A percentile compares a stretch with the other conserved stretches of the same genome.
phyloP scores from a whole-genome alignment of 2,113 vertebrate genomes.

The Limnothrissa miodon region DNA sequence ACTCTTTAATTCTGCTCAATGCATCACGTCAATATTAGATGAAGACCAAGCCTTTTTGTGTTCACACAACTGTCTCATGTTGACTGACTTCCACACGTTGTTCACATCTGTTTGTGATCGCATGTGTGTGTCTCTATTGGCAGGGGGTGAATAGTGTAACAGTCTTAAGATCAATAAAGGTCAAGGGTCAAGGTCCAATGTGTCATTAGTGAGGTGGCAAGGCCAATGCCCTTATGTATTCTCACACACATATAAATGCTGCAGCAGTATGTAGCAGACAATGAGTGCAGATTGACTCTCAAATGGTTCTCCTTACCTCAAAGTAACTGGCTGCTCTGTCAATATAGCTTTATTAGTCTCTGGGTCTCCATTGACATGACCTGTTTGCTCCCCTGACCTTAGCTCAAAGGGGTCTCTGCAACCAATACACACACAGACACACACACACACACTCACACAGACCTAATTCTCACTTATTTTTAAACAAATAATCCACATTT shows the following conservation, averaged over 20 bases:
- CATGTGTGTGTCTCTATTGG: slow-evolving; percentile 21
- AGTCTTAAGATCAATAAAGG: slow-evolving; percentile 24
- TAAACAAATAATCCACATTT: slow-evolving; percentile 38
- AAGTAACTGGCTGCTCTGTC: slow-evolving; percentile 60
- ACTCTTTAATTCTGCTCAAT: slow-evolving; percentile 40
- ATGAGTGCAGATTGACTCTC: slow-evolving; percentile 61
- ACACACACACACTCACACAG: background rate
- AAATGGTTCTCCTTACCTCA: slow-evolving; percentile 53
- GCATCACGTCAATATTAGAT: slow-evolving; percentile 37
- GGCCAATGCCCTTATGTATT: slow-evolving; percentile 18
- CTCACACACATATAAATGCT: slow-evolving; percentile 13
- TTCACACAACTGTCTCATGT: slow-evolving; percentile 27
- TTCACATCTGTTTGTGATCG: background rate
- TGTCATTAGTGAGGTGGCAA: slow-evolving; percentile 51
- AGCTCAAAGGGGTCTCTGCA: slow-evolving; percentile 46
- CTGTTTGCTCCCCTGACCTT: slow-evolving; percentile 57
- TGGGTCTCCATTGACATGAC: slow-evolving; percentile 53
- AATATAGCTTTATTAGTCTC: slow-evolving; percentile 63
- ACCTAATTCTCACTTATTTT: background rate
- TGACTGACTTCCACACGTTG: background rate
- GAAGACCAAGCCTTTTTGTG: slow-evolving; percentile 24
- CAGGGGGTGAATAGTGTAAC: slow-evolving; percentile 38
- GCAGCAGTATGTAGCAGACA: slow-evolving; percentile 25
- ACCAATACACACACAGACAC: background rate
- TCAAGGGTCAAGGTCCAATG: slow-evolving; percentile 56